Base-by-base conservation (phyloP, 2,113 vertebrate genomes). In the Nipponia nippon region DNA sequence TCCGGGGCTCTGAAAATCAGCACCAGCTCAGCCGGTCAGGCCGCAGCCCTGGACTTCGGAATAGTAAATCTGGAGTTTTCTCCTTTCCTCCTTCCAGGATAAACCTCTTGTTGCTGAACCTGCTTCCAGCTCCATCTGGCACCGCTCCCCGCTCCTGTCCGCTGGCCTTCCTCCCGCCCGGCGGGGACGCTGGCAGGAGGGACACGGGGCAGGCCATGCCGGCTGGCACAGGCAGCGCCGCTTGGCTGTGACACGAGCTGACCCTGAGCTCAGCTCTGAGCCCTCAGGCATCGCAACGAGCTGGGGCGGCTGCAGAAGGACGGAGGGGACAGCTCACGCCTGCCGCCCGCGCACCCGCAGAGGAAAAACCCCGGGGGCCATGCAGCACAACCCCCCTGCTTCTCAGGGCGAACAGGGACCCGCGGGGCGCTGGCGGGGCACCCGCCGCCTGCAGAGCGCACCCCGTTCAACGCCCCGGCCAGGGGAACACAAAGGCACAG, bases 401-500 rank as follows among this genome's bases (percentile, higher is more conserved):
- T 1, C 4, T n/a, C 22, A 30, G 2, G 1, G 82, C 56, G 70
- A 32, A 23, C 6, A 11, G 49, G 13, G 46, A 46, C 29, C 16
- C 7, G 46, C 0, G 2, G 38, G 38, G 13, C 13, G 27, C 30
- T 38, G 15, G 5, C 2, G 3, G 26, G n/a, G 72, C 42, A 59
- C 62, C 32, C 0, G 2, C 26, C 62, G 52, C 61, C 44, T 14
- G n/a, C 23, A 34, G 30, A 56, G 4, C 5, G 34, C 36, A 23
- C 27, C 53, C 13, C 0, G 0, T 13, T 53, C 3, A 8, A 44
- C 29, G 30, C 10, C 49, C 20, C 6, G 2, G n/a, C 7, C 18
- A 36, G 25, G 22, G 36, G 40, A 63, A 49, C 2, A 3, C 6
- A 49, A 22, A 55, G 34, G 50, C 44, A 50, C n/a, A 17, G 3